Conservation (phyloP, 1,140 invertebrate genomes). For the Drosophila azteca region DNA sequence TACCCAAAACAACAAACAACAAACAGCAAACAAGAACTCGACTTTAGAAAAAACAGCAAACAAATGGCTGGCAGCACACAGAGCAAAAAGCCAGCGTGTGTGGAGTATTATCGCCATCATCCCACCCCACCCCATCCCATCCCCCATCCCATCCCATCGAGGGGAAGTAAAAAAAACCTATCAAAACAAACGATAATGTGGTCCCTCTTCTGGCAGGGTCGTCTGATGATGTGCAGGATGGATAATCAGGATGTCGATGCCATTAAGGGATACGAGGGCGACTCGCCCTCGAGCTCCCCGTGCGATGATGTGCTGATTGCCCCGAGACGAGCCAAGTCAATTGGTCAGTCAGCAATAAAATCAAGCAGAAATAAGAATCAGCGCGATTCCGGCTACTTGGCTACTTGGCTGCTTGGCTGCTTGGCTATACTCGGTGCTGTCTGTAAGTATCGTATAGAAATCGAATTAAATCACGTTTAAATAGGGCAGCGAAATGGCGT, state of each 20-base stretch:
- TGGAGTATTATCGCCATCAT: constrained; percentile 26
- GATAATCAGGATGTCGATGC: constrained; percentile 70
- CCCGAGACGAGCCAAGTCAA: constrained; percentile 54
- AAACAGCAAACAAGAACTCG: constrained; percentile 3
- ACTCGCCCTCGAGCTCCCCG: not conserved
- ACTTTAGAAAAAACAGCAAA: constrained; percentile 9
- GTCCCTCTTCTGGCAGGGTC: constrained; percentile 16
- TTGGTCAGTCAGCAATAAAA: constrained; percentile 73
- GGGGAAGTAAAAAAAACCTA: constrained; percentile 53
- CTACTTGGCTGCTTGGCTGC: too few relatives aligned
- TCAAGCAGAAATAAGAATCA: constrained; percentile 29
- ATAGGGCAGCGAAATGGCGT: constrained; percentile 27
- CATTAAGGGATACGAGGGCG: constrained; percentile 55
- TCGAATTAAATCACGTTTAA: constrained; percentile 74
- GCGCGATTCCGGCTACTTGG: not conserved
- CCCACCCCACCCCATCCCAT: too few relatives aligned
- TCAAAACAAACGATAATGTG: constrained; percentile 80
- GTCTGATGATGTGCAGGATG: constrained; percentile 64
- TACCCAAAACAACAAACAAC: constrained; percentile 38
- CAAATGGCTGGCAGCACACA: constrained; percentile 5
- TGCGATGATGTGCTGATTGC: constrained; percentile 71
- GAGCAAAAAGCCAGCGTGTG: constrained; percentile 39
- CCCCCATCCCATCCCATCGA: constrained; percentile 33
- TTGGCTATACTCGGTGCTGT: constrained; percentile 7
- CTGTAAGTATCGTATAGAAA: constrained; percentile 37